Base-by-base conservation (phyloP, 2,797 vertebrate species). In the Pangasius djambal region DNA sequence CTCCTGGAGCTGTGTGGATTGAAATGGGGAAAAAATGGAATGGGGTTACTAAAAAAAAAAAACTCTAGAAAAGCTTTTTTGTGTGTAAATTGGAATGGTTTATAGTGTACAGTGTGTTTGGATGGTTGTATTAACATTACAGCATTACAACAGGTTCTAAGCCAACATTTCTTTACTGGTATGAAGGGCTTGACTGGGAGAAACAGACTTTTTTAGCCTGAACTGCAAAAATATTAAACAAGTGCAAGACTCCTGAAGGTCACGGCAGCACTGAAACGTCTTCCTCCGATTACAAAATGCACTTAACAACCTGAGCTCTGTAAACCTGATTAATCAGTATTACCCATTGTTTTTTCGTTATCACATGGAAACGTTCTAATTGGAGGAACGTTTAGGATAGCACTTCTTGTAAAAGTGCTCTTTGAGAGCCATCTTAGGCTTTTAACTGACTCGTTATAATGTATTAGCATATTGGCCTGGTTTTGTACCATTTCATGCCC, bases 371-470 rank as follows among this genome's bases (percentile, higher is more conserved):
- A 72, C 52, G 65, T 90, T 85, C 63, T 74, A 69, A 44, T 84
- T 59, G 44, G 81, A 86, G 61, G 83, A 88, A 82, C 88, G n/a
- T 86, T 88, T 90, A 90, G 89, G 81, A 74, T 83, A 90, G 92
- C 92, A 93, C 92, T 93, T 92, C 86, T 91, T 85, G 82, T 89
- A 87, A 87, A 90, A 92, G 87, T 91, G 91, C 89, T 89, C 81
- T 87, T 87, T 86, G 82, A 92, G 86, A 89, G 88, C 74, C 84
- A 86, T 78, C 87, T 77, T 90, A 92, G 88, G 55, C 88, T 86
- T 91, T 69, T 70, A 91, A 92, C 88, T 92, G 90, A 92, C 89
- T 91, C 74, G 75, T 83, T 92, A 90, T 90, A 92, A 90, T 79
- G 72, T 79, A 78, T 61, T 93, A 92, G 88, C 82, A 87, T 78